Base-by-base conservation (phyloP, 2,888 invertebrate species). In the Dinocampus coccinellae region DNA sequence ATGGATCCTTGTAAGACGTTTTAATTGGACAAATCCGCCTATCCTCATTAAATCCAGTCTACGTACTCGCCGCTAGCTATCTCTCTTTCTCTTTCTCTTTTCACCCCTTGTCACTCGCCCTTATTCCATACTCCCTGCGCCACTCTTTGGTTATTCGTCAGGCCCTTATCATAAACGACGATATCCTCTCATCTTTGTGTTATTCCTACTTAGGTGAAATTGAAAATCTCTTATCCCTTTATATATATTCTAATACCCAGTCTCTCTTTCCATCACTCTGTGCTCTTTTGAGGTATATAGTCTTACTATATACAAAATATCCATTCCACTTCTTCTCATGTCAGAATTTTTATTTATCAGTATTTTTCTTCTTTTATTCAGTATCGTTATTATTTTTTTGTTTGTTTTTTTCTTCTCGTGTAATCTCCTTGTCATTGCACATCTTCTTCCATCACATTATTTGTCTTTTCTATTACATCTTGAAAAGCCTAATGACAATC, bases 21-120 rank as follows among this genome's bases (percentile, higher is more conserved):
- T 87, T 87, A 87, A 87, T 87, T 87, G 87, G 87, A 87, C 87
- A 87, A 87, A 87, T 87, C 87, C 87, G 86, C 87, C 87, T 87
- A 87, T 87, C 87, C 87, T 87, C 87, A 87, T 87, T 87, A 87
- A 87, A 86, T 86, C 86, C 82, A 73, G 73, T 72, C 68, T 75
- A 74, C 75, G 55, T 71, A 66, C 74, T 73, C 76, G 72, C 72
- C 66, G 62, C 72, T 70, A 67, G n/a, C n/a, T n/a, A n/a, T n/a
- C n/a, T n/a, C n/a, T n/a, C n/a, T n/a, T n/a, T n/a, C n/a, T n/a
- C n/a, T 39, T 52, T 69, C 36, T 16, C 60, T 20, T 4, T 47
- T 16, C 7, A 3, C 16, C 47, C 47, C 20, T 47, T n/a, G 7
- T n/a, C 47, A 47, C 16, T n/a, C n/a, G n/a, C 47, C 47, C 47